Evolutionary conservation across 2,797 vertebrate genomes (phyloP).

Genomic region (Syngnathus acus): DNA sequence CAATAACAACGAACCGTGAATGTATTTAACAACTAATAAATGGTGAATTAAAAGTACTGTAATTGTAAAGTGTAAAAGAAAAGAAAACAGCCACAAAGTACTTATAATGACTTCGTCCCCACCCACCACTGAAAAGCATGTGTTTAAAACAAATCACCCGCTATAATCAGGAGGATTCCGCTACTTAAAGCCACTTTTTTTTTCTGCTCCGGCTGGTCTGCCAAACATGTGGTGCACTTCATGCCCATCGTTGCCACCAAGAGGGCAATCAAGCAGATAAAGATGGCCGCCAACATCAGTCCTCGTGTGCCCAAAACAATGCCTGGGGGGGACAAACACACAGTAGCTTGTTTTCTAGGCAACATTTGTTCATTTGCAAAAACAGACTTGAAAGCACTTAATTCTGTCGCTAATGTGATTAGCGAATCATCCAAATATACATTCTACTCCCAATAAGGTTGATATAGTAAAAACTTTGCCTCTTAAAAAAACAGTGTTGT

Average conservation of each 20-base stretch:
- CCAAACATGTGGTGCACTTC: slow-evolving; percentile 89
- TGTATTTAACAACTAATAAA: not conserved
- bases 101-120: too few species aligned
- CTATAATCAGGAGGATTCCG: slow-evolving; percentile 77
- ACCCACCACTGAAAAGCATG: too few species aligned
- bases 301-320: slow-evolving; percentile 81
- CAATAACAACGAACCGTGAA: too few species aligned
- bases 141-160: slow-evolving; percentile 63
- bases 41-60: not conserved
- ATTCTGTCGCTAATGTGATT: too few species aligned
- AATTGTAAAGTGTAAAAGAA: not conserved
- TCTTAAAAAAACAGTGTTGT: too few species aligned
- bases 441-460: too few species aligned
- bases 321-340: slow-evolving; percentile 53
- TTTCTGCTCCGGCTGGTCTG: slow-evolving; percentile 74
- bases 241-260: slow-evolving; percentile 77
- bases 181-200: slow-evolving; percentile 80
- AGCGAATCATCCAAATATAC: too few species aligned
- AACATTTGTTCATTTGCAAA: not conserved
- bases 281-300: slow-evolving; percentile 79
- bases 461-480: too few species aligned
- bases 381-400: not conserved
- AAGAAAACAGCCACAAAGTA: too few species aligned
- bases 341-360: not conserved
- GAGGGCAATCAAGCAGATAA: slow-evolving; percentile 69